A percentile compares a stretch with the other conserved stretches of the same genome.
phyloP scores from a whole-genome alignment of 1,140 invertebrate species.

The Cotesia vestalis region DNA sequence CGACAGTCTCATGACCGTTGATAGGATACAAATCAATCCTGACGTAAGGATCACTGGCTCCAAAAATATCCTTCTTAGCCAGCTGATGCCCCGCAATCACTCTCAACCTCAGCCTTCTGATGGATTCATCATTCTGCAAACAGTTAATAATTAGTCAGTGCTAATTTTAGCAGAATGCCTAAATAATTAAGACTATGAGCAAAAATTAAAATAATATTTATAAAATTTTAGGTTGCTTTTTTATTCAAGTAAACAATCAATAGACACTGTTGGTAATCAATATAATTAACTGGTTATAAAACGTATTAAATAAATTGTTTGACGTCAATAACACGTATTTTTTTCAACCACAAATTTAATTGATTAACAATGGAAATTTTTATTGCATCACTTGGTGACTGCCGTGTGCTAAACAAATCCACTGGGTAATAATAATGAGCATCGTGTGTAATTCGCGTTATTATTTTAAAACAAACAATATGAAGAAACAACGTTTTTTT shows the following conservation, averaged over 20 bases:
- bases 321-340: slow-evolving; percentile 22
- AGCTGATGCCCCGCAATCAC: slow-evolving; percentile 88
- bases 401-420: too few relatives aligned
- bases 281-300: neutral
- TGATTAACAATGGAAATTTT: neutral
- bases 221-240: too few relatives aligned
- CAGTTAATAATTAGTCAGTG: neutral
- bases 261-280: slow-evolving; percentile 2
- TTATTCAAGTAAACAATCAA: too few relatives aligned
- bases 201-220: too few relatives aligned
- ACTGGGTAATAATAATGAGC: too few relatives aligned
- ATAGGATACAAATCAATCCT: slow-evolving; percentile 88
- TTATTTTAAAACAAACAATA: neutral
- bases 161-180: too few relatives aligned
- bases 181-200: too few relatives aligned
- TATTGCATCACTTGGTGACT: too few relatives aligned
- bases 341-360: neutral
- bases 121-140: slow-evolving; percentile 77
- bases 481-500: slow-evolving; percentile 4
- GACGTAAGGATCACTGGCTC: slow-evolving; percentile 97
- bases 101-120: slow-evolving; percentile 79
- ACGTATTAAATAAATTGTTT: slow-evolving; percentile 10
- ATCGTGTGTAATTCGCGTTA: neutral
- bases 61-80: slow-evolving; percentile 98
- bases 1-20: slow-evolving; percentile 85